Evolutionary conservation across 2,888 invertebrate species (phyloP).

Genomic region (Oscheius sp.): DNA sequence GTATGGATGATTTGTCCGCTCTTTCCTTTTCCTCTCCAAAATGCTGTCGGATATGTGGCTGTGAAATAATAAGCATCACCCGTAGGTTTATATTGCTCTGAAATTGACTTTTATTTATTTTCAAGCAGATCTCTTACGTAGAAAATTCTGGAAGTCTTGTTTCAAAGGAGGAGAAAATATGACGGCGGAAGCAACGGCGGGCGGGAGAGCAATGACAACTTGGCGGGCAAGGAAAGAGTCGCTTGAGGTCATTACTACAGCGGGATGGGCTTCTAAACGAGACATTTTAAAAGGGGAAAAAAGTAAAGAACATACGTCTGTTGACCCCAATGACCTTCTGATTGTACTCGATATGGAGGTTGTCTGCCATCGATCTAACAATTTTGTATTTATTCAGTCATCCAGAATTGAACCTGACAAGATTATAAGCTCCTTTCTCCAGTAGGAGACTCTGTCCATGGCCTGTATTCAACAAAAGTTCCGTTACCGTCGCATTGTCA

Average conservation of each 20-base stretch:
- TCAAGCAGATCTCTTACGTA: constrained; percentile 36
- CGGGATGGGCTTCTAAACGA: constrained; percentile 43
- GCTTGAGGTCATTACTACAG: constrained; percentile 41
- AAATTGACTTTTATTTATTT: background rate
- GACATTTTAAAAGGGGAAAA: background rate
- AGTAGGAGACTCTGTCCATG: constrained; percentile 51
- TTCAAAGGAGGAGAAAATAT: constrained; percentile 50
- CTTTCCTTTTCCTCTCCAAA: constrained; percentile 56
- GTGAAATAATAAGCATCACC: constrained; percentile 64
- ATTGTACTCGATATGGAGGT: constrained; percentile 46
- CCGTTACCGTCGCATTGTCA: constrained; percentile 51
- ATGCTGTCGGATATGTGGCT: constrained; percentile 57
- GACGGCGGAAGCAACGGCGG: constrained; percentile 49
- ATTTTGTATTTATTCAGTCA: background rate
- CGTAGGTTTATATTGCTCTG: constrained; percentile 57
- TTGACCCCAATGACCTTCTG: constrained; percentile 45
- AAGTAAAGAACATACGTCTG: constrained; percentile 37
- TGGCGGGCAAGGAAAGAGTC: constrained; percentile 44
- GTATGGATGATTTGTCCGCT: constrained; percentile 57
- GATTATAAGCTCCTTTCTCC: constrained; percentile 49
- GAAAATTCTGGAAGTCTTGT: constrained; percentile 41
- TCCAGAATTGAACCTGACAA: constrained; percentile 35
- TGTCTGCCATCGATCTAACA: constrained; percentile 46
- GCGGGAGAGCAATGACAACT: constrained; percentile 59
- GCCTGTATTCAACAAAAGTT: constrained; percentile 47